Evolutionary conservation across 2,888 invertebrate genomes (phyloP), one percentile per base, ranked within the genome.

Genomic region (Cremastobaeus sp.): DNA sequence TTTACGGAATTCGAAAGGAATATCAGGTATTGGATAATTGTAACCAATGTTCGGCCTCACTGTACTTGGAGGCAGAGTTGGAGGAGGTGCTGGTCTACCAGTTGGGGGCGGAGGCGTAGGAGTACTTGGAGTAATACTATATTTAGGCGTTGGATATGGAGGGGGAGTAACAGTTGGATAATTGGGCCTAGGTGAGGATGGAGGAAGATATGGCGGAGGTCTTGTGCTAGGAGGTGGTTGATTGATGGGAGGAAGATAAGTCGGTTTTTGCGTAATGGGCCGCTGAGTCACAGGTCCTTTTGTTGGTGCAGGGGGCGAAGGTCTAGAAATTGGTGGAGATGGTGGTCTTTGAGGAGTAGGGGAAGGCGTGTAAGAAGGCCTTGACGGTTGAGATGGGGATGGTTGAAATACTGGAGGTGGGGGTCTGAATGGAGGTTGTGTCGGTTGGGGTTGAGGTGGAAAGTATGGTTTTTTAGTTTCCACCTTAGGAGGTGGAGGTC

Each of bases 71-170:
- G 87, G 86, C n/a, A 86, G 71, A 11, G 86, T 85, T 3, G 87
- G 85, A 0, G 66, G 39, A 17, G 84, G 81, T 0, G 76, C 84
- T 15, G 83, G 84, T 14, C 12, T 71, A 18, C 87, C 85, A 5
- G 85, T 85, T 9, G 82, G 81, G n/a, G 83, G 78, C 5, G 76
- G 76, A 2, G 12, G 73, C 8, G 79, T 77, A 3, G 77, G 60
- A 0, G 84, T 85, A 1, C 81, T 81, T 0, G 80, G 80, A 0
- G 84, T 85, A 6, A 76, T 72, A 11, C 81, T 83, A 65, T 86
- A 86, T 2, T 82, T 18, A 0, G 79, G 76, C 0, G 86, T 60
- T 4, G 87, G 89, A 64, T 88, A 88, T 9, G 90, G 89, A 2
- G 88, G 84, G 9, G 88, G 84, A 28, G 87, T 86, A 0, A 85